Evolutionary conservation across 2,113 vertebrate genomes (phyloP).

Genomic region (Pterocles burchelli): DNA sequence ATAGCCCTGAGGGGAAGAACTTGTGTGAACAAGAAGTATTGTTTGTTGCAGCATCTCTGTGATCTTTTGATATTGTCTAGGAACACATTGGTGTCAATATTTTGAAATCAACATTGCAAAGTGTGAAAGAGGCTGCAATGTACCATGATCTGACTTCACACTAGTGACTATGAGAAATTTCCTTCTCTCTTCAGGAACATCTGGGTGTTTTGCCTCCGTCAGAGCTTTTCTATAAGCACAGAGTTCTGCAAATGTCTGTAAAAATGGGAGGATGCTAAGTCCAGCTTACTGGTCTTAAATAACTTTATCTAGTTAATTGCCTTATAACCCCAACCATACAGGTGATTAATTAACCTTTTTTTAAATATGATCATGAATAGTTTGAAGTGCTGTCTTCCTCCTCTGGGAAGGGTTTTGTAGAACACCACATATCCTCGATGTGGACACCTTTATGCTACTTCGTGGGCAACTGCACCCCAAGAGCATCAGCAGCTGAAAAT

Average conservation of each 20-base stretch:
- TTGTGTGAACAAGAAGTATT: not conserved
- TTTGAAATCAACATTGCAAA: not conserved
- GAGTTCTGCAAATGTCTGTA: not conserved
- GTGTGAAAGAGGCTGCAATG: not conserved
- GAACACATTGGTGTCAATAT: not conserved
- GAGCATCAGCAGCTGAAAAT: not conserved
- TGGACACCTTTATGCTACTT: not conserved
- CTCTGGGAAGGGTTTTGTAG: not conserved
- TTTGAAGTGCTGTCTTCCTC: not conserved
- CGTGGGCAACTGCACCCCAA: not conserved
- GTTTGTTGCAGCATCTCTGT: conserved; percentile 1
- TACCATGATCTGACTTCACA: not conserved
- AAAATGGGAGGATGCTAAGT: not conserved
- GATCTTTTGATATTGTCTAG: conserved; percentile 28
- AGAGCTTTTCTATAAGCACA: not conserved
- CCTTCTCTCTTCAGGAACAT: not conserved
- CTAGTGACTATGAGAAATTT: not conserved
- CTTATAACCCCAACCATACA: not conserved
- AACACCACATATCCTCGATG: rapidly evolving
- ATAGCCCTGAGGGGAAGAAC: not conserved
- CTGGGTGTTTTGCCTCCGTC: not conserved
- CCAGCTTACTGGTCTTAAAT: not conserved
- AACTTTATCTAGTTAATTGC: not conserved
- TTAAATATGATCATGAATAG: not conserved
- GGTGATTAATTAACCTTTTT: not conserved